Evolutionary conservation across 2,888 invertebrate genomes (phyloP), one percentile per base, ranked within the genome.

Genomic region (Kuschelorhynchus macadamiae): DNA sequence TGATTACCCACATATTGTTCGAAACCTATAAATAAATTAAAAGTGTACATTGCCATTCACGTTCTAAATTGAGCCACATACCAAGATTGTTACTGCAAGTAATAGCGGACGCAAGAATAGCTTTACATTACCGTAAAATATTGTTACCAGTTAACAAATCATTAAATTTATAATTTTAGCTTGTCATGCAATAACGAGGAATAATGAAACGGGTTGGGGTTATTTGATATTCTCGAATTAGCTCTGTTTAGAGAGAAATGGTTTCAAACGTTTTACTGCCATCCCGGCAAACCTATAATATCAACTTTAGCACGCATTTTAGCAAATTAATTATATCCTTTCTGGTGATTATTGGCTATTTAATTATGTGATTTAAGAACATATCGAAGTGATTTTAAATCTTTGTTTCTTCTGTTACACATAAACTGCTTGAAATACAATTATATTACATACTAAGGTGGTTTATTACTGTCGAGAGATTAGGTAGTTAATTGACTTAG

Each of bases 101-200:
- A 30, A 59, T 59, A 21, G 47, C 49, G 11, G 20, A 33, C 62
- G 32, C 46, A 53, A 53, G 46, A 52, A 53, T 53, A 44, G 46
- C 47, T 20, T 59, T 25, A 20, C 20, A 59, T 47, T 59, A 47
- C 62, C 52, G 52, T 61, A 52, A 61, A 62, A 52, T 62, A 25
- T 30, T 53, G 52, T 44, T 53, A 53, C 32, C 53, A 62, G 62
- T 62, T 53, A 62, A 62, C 62, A 56, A 56, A 56, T 56, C 56
- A 39, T 56, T 44, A 56, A 56, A 56, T 56, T 42, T 56, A 56
- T 56, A 56, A 56, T 56, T 56, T 56, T 41, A 56, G 56, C 56
- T 44, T 56, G 56, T 56, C 56, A 56, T 44, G 56, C 56, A 56
- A 56, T 56, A 56, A 56, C 56, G 2, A 56, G 42, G 16, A 44